These are phyloP conservation scores for Anorthoa munda DNA, from an alignment of 2,888 invertebrate species.

Conservation along the genomic window DNA sequence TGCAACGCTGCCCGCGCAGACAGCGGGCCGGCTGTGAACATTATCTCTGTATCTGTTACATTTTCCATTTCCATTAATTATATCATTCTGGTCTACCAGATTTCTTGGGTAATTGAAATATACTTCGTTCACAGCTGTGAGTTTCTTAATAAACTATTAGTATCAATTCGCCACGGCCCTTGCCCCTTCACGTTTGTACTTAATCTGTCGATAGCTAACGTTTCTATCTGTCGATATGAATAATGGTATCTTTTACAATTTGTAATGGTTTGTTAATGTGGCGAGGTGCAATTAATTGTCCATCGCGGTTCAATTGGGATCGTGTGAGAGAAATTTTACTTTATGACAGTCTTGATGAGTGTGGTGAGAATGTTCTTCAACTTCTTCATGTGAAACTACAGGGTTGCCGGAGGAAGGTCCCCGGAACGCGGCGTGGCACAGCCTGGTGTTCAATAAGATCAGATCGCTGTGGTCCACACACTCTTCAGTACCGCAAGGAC, in stretches of 20 bases:
- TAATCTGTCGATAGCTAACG: constrained; percentile 77
- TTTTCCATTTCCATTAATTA: constrained; percentile 89
- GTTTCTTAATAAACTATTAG: constrained; percentile 85
- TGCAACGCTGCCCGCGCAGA: constrained; percentile 86
- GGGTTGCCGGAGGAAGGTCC: constrained; percentile 89
- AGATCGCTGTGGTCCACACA: constrained; percentile 96
- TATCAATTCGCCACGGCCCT: constrained; percentile 81
- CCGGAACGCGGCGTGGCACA: constrained; percentile 92
- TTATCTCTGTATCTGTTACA: constrained; percentile 86
- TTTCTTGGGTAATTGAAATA: constrained; percentile 83
- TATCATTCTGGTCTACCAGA: constrained; percentile 78
- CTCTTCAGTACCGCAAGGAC: constrained; percentile 94
- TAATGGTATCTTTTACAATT: constrained; percentile 76
- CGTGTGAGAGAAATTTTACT: constrained; percentile 50
- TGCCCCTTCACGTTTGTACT: constrained; percentile 78
- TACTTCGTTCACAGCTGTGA: constrained; percentile 81
- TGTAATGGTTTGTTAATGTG: constrained; percentile 66
- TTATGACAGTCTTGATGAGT: constrained; percentile 43
- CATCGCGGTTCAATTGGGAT: constrained; percentile 34
- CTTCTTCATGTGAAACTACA: constrained; percentile 71
- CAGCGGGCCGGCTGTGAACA: constrained; percentile 85
- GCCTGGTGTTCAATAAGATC: constrained; percentile 96
- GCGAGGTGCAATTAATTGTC: constrained; percentile 58
- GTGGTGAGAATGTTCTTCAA: constrained; percentile 44
- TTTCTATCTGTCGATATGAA: constrained; percentile 80